A percentile compares a stretch with the other conserved stretches of the same genome.
Conservation (phyloP, 1,140 invertebrate species). For the Drosophila sucinea region DNA sequence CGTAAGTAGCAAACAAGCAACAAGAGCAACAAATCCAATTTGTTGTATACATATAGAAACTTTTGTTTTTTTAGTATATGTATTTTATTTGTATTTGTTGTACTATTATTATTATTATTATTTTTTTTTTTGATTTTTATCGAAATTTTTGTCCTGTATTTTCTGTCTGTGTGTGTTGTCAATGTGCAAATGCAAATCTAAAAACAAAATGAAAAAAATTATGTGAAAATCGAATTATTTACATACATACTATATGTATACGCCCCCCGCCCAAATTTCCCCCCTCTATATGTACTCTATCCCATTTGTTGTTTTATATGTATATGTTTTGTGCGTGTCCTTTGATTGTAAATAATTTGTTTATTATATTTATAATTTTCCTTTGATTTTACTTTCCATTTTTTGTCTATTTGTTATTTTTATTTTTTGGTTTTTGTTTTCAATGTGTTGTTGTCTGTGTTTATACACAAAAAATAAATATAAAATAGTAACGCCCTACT, state of each 20-base stretch:
- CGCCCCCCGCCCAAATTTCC: not conserved
- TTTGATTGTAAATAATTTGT: slow-evolving; percentile 66
- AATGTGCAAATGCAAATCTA: slow-evolving; percentile 40
- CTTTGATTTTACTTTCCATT: slow-evolving; percentile 33
- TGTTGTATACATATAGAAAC: slow-evolving; percentile 51
- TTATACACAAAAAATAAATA: slow-evolving; percentile 17
- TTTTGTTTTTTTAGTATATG: slow-evolving; percentile 27
- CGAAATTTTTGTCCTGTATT: slow-evolving; percentile 55
- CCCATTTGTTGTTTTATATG: slow-evolving; percentile 27
- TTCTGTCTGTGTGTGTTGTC: slow-evolving; percentile 50
- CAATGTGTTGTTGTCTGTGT: slow-evolving; percentile 74
- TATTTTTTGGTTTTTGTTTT: slow-evolving; percentile 67
- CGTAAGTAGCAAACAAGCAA: slow-evolving; percentile 84
- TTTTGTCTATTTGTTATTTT: slow-evolving; percentile 57
- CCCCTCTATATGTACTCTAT: slow-evolving; percentile 17
- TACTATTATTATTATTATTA: not conserved
- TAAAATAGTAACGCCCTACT: slow-evolving; percentile 13
- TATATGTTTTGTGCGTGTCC: slow-evolving; percentile 40
- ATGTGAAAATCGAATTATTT: slow-evolving; percentile 1
- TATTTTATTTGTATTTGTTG: slow-evolving; percentile 30
- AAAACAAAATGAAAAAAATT: slow-evolving; percentile 5
- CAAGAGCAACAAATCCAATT: slow-evolving; percentile 49
- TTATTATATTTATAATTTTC: slow-evolving; percentile 44
- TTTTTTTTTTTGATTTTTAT: slow-evolving; percentile 36
- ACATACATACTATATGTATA: not conserved